Evolutionary conservation across 2,888 invertebrate genomes (phyloP).

Genomic region (Balanococcus diminutus): DNA sequence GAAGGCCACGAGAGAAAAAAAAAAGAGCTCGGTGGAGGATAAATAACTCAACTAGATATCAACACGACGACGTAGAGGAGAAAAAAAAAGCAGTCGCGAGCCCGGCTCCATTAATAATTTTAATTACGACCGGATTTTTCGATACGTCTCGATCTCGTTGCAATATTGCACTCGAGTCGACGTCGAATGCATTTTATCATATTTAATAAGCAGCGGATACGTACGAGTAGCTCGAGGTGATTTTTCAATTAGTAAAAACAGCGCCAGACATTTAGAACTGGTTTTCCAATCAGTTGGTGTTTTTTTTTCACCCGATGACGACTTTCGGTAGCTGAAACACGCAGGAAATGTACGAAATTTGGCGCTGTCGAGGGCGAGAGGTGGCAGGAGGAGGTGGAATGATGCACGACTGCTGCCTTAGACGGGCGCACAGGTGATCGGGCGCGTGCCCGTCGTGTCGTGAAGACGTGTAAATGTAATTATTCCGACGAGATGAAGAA

Average conservation of each 20-base stretch:
- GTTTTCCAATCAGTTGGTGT: background rate
- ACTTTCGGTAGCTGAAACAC: background rate
- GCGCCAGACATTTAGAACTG: background rate
- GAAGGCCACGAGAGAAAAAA: background rate
- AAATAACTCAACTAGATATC: conserved; percentile 28
- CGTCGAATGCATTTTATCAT: background rate
- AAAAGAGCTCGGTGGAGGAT: background rate
- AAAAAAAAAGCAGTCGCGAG: background rate
- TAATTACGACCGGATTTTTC: background rate
- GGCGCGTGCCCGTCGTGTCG: background rate
- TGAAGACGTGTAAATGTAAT: conserved; percentile 30
- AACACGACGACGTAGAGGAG: background rate
- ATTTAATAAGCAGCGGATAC: conserved; percentile 29
- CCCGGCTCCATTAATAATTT: background rate
- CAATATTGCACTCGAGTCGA: background rate
- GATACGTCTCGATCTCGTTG: background rate
- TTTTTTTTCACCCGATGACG: background rate
- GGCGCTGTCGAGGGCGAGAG: background rate
- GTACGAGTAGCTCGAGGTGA: conserved; percentile 20
- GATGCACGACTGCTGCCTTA: background rate
- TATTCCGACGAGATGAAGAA: conserved; percentile 20
- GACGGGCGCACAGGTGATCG: background rate
- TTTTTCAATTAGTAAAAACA: conserved; percentile 1
- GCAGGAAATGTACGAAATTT: background rate
- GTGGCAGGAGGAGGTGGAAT: too few species aligned